Evolutionary conservation across 1,140 invertebrate species (phyloP), one percentile per base, ranked within the genome.

Genomic region (Euborellia annulipes): DNA sequence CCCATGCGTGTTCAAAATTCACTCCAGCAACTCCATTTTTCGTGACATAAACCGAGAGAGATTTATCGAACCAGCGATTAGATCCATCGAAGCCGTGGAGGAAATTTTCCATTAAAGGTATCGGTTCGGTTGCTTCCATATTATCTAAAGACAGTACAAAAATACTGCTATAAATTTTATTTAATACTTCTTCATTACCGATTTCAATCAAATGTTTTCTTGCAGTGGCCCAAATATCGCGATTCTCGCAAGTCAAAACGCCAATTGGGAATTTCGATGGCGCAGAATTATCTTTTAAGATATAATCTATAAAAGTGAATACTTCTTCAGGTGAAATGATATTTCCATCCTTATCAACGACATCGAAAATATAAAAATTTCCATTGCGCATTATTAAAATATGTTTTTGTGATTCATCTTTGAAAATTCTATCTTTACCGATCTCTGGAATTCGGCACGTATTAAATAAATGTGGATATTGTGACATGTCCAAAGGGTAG

Each of bases 61-160:
- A 91, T 66, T 98, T 98, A 61, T 98, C 95, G 68, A 94, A 98
- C 95, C 95, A 98, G 83, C 84, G 78, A 62, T 96, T 97, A 8
- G 63, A 66, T 0, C 83, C 85, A 69, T 90, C 78, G 11, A 27
- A 27, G n/a, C 82, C 78, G 68, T 91, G 84, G 7, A 97, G 67
- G 61, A 82, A 85, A 54, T 71, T 72, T 54, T 73, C 72, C 2
- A 79, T 60, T 45, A 79, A 58, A 47, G 74, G 65, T 34, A 74
- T 70, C 55, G 85, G 70, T 38, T 71, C 67, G 4, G 65, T 65
- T 42, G 78, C 64, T 13, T 56, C 51, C 36, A 71, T 63, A 52
- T 85, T 78, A 65, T 97, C 93, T 21, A 98, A 65, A 49, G 76
- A 72, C 22, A 98, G 59, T 46, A 78, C 76, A 62, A 96, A 96